Conservation (phyloP, 1,140 invertebrate genomes). For the Triops longicaudatus region DNA sequence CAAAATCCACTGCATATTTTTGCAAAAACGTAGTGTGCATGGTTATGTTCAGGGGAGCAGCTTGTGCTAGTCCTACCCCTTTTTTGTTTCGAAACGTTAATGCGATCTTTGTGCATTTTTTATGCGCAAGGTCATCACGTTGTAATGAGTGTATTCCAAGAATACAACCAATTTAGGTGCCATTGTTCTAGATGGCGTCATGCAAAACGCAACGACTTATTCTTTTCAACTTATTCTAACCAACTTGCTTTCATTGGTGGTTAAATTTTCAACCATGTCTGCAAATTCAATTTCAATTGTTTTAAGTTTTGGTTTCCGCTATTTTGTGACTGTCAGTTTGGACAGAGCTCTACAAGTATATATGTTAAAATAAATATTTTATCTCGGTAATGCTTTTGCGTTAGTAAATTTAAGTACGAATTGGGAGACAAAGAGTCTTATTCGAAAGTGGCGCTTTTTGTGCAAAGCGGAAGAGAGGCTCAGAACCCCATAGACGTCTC, state of each 20-base stretch:
- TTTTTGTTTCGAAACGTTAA: neutral
- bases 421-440: neutral
- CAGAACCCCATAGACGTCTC: constrained; percentile 5
- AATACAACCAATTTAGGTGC: constrained; percentile 6
- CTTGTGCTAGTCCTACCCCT: neutral
- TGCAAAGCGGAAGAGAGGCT: neutral
- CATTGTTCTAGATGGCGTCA: neutral
- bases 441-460: constrained; percentile 2
- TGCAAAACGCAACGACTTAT: neutral
- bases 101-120: neutral
- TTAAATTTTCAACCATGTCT: no score
- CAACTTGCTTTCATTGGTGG: no score
- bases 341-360: neutral
- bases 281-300: no score
- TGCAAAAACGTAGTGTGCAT: constrained; percentile 2
- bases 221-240: neutral
- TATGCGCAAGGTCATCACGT: neutral
- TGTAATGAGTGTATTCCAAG: constrained; percentile 10
- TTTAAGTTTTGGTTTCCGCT: no score
- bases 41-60: neutral
- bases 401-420: neutral
- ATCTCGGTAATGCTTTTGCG: neutral
- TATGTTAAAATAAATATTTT: neutral
- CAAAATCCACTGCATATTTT: constrained; percentile 7
- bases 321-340: no score